These are phyloP conservation scores for Conus betulinus DNA, from an alignment of 1,140 invertebrate species.

Conservation along the genomic window DNA sequence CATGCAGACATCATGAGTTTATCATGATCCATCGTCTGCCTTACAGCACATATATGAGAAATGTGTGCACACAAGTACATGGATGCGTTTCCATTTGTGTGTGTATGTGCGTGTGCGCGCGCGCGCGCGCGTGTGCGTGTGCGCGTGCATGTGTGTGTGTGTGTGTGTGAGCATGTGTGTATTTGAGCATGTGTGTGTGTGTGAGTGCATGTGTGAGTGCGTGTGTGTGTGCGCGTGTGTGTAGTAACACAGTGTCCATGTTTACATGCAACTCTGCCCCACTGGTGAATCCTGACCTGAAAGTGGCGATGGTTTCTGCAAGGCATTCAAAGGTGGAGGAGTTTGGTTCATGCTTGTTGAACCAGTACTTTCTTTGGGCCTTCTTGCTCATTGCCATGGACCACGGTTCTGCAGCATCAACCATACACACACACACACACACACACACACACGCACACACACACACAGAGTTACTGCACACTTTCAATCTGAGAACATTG, in stretches of 20 bases:
- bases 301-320: conserved; percentile 71
- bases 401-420: conserved; percentile 76
- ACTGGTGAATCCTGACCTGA: conserved; percentile 51
- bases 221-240: too few relatives aligned
- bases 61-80: too few relatives aligned
- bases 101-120: not conserved
- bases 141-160: too few relatives aligned
- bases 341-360: conserved; percentile 71
- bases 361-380: conserved; percentile 77
- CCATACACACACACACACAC: conserved; percentile 31
- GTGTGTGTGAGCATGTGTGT: too few relatives aligned
- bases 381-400: conserved; percentile 76
- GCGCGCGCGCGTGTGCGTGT: too few relatives aligned
- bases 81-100: not conserved
- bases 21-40: too few relatives aligned
- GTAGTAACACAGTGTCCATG: too few relatives aligned
- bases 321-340: conserved; percentile 75
- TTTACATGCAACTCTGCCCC: too few relatives aligned
- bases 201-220: too few relatives aligned
- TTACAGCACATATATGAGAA: too few relatives aligned
- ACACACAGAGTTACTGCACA: not conserved
- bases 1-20: too few relatives aligned
- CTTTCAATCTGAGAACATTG: not conserved
- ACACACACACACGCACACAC: not conserved
- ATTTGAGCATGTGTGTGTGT: too few relatives aligned